phyloP scores from a whole-genome alignment of 2,888 invertebrate genomes.

The Azorinus chamasolen region DNA sequence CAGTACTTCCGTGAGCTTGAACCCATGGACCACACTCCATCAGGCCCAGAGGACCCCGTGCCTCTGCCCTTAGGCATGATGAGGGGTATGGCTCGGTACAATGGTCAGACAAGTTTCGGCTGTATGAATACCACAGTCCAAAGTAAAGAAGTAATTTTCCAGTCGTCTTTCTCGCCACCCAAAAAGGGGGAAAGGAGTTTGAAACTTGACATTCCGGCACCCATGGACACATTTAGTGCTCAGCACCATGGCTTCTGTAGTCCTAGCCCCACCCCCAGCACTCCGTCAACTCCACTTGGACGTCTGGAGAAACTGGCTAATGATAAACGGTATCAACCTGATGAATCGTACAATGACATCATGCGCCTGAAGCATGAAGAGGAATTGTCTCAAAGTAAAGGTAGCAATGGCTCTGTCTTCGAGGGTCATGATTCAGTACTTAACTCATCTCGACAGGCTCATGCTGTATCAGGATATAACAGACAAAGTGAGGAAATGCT shows the following conservation, averaged over 20 bases:
- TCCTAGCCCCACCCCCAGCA: constrained; percentile 68
- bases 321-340: constrained; percentile 62
- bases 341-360: constrained; percentile 65
- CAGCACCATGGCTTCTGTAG: constrained; percentile 56
- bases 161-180: constrained; percentile 36
- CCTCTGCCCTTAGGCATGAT: constrained; percentile 61
- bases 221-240: constrained; percentile 22
- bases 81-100: constrained; percentile 54
- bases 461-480: constrained; percentile 9
- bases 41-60: constrained; percentile 57
- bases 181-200: constrained; percentile 32
- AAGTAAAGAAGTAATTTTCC: constrained; percentile 35
- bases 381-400: constrained; percentile 39
- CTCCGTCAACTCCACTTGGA: constrained; percentile 56
- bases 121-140: constrained; percentile 39
- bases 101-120: constrained; percentile 17
- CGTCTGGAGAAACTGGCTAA: constrained; percentile 68
- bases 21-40: constrained; percentile 56
- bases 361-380: constrained; percentile 72
- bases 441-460: not conserved
- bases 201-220: constrained; percentile 53
- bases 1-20: constrained; percentile 55
- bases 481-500: constrained; percentile 5
- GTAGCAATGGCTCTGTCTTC: not conserved
- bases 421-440: too few relatives aligned